Percentiles rank a stretch among this genome's conserved stretches.
Conservation (phyloP, 2,888 invertebrate species). For the Hololepta plana region DNA sequence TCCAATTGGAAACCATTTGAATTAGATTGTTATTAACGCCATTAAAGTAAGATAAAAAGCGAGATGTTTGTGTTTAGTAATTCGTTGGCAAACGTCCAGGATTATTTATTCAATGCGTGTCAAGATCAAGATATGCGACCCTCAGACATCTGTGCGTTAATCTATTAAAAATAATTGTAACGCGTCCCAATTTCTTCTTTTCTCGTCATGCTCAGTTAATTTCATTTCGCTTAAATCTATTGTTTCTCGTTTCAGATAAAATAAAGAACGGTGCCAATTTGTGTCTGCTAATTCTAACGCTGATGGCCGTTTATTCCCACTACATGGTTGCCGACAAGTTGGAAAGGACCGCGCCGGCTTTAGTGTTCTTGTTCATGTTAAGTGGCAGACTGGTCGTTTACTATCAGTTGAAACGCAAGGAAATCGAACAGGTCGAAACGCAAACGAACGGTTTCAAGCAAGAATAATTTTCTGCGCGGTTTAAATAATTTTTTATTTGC, state of each 20-base stretch:
- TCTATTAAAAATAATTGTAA: too few species aligned
- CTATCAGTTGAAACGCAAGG: conserved; percentile 37
- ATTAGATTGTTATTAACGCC: conserved; percentile 6
- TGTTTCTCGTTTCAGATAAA: conserved; percentile 47
- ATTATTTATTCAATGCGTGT: neutral
- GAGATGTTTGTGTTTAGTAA: conserved; percentile 1
- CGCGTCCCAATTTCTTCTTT: neutral
- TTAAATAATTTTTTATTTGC: too few species aligned
- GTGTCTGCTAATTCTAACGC: conserved; percentile 63
- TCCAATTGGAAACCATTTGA: too few species aligned
- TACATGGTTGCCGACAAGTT: conserved; percentile 84
- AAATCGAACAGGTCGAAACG: conserved; percentile 19
- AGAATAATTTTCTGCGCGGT: too few species aligned
- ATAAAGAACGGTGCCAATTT: conserved; percentile 81
- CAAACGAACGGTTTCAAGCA: conserved; percentile 23
- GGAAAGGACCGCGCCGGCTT: conserved; percentile 74
- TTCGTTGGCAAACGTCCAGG: too few species aligned
- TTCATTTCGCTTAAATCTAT: too few species aligned
- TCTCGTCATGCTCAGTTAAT: conserved; percentile 3
- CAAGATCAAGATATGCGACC: too few species aligned
- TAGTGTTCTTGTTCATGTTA: conserved; percentile 86
- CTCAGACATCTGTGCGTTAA: too few species aligned
- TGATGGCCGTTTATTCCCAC: conserved; percentile 84
- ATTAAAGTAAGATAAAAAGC: too few species aligned
- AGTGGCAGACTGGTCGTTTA: conserved; percentile 76